phyloP scores from a whole-genome alignment of 2,888 invertebrate genomes.

The Lasioglossum pauxillum region DNA sequence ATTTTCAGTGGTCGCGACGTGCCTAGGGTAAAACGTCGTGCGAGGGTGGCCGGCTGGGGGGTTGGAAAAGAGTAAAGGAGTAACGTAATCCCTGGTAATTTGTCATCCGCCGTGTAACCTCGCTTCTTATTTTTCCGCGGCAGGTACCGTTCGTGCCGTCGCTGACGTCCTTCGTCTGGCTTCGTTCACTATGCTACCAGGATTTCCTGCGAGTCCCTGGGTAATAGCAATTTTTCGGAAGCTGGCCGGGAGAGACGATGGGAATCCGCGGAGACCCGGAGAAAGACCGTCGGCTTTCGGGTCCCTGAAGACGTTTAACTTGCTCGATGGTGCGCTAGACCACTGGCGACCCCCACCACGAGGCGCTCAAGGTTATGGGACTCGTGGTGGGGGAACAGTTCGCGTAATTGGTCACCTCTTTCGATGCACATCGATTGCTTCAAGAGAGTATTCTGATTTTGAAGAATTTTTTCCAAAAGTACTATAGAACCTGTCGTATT shows the following conservation, averaged over 20 bases:
- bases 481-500: no score
- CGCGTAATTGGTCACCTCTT: no score
- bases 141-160: conserved; percentile 18
- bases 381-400: background rate
- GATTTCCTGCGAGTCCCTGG: conserved; percentile 22
- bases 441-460: no score
- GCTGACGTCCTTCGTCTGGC: conserved; percentile 23
- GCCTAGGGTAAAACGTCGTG: conserved; percentile 50
- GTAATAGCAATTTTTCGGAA: conserved; percentile 2
- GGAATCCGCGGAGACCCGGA: background rate
- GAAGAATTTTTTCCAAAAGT: background rate
- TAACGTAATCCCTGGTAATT: conserved; percentile 77
- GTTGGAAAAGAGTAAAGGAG: conserved; percentile 43
- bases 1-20: conserved; percentile 63
- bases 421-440: background rate
- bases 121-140: conserved; percentile 74
- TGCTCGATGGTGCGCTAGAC: background rate
- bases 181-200: conserved; percentile 21
- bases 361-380: background rate
- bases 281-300: background rate
- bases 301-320: no score
- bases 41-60: conserved; percentile 29
- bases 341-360: background rate
- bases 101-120: conserved; percentile 72
- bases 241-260: background rate